A percentile compares a stretch with the other conserved stretches of the same genome.
phyloP scores from a whole-genome alignment of 2,113 vertebrate species.

The Anthoscopus minutus region DNA sequence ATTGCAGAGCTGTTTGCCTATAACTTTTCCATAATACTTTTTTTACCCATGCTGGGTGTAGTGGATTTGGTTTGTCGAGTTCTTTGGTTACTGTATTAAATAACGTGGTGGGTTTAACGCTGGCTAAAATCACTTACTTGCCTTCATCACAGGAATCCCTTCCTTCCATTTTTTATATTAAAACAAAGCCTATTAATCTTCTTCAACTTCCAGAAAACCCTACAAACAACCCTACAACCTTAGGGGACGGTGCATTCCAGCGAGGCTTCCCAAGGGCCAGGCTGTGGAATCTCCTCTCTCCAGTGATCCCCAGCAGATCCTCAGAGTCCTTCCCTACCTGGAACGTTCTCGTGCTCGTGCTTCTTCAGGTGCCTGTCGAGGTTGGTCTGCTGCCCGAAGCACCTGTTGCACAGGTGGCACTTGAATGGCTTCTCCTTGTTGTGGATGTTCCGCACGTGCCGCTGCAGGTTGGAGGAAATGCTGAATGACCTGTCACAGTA shows the following conservation, averaged over 20 bases:
- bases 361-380: conserved; percentile 97
- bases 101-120: too few relatives aligned
- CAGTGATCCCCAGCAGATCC: background rate
- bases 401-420: conserved; percentile 96
- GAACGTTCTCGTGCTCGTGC: conserved; percentile 93
- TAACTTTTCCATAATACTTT: background rate
- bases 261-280: background rate
- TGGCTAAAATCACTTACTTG: background rate
- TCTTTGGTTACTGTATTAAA: too few relatives aligned
- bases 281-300: accelerated
- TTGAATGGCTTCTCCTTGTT: conserved; percentile 99
- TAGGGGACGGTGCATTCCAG: background rate
- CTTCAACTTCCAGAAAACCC: background rate
- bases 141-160: background rate
- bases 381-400: conserved; percentile 99
- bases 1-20: background rate
- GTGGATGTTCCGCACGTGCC: conserved; percentile 98
- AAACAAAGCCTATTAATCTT: background rate
- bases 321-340: conserved; percentile 67
- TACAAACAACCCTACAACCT: background rate
- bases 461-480: conserved; percentile 98
- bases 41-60: background rate
- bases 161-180: background rate
- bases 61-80: too few relatives aligned
- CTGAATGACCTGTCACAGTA: conserved; percentile 99